Percentiles rank a stretch among this genome's conserved stretches.
phyloP scores from a whole-genome alignment of 2,888 invertebrate species.

The Dorcus parallelipipedus region DNA sequence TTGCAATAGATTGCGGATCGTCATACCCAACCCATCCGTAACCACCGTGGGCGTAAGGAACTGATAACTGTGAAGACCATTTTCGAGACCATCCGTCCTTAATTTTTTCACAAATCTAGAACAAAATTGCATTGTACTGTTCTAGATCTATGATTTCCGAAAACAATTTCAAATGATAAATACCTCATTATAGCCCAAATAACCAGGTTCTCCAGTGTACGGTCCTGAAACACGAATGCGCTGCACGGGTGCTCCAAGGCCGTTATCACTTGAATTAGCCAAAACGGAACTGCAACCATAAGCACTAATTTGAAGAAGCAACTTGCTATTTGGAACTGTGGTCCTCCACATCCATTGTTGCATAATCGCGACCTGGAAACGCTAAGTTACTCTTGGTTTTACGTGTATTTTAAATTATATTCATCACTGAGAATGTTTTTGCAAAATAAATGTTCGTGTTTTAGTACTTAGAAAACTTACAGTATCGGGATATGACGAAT shows the following conservation, averaged over 20 bases:
- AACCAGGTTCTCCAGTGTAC: constrained; percentile 60
- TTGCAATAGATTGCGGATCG: constrained; percentile 35
- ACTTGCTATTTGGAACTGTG: constrained; percentile 59
- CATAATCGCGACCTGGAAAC: constrained; percentile 35
- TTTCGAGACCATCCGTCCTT: constrained; percentile 26
- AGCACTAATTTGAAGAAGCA: constrained; percentile 65
- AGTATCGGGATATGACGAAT: constrained; percentile 58
- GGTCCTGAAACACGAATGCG: constrained; percentile 61
- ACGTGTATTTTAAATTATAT: too few relatives aligned
- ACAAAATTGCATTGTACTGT: constrained; percentile 14
- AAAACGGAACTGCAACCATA: constrained; percentile 68
- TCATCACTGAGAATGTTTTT: too few relatives aligned
- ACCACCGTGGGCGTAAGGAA: constrained; percentile 46
- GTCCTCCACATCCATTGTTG: constrained; percentile 52
- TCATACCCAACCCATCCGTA: constrained; percentile 46
- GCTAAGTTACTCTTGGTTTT: too few relatives aligned
- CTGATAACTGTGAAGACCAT: constrained; percentile 35
- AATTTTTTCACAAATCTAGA: constrained; percentile 35
- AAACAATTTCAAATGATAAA: neutral
- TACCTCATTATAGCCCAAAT: constrained; percentile 71
- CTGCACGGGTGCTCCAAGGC: constrained; percentile 55
- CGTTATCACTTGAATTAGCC: constrained; percentile 43
- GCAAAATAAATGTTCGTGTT: too few relatives aligned
- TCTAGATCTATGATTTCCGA: too few relatives aligned
- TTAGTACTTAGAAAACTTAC: constrained; percentile 13